phyloP scores from a whole-genome alignment of 2,113 vertebrate species.

The Channa maculata region DNA sequence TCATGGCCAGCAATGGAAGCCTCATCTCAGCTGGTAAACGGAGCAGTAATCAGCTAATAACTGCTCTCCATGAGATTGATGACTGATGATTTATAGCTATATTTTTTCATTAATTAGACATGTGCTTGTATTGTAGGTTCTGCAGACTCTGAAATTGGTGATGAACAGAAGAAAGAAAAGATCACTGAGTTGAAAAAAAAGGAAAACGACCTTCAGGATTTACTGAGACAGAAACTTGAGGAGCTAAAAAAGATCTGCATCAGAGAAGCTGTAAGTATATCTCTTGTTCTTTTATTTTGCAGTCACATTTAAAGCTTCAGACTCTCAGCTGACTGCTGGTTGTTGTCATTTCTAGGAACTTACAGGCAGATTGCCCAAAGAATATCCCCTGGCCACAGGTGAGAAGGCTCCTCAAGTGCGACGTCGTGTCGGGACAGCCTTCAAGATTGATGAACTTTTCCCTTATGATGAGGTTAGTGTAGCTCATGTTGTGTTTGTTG shows the following conservation, averaged over 20 bases:
- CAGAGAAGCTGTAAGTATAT: constrained; percentile 93
- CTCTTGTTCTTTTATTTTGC: not conserved
- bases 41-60: constrained; percentile 21
- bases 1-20: constrained; percentile 97
- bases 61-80: constrained; percentile 6
- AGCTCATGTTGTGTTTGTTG: constrained; percentile 2
- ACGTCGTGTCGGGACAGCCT: constrained; percentile 89
- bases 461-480: constrained; percentile 87
- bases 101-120: constrained; percentile 19
- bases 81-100: constrained; percentile 35
- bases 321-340: constrained; percentile 14
- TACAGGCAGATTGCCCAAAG: constrained; percentile 92
- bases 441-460: constrained; percentile 92
- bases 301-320: not conserved
- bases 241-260: constrained; percentile 95
- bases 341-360: constrained; percentile 85
- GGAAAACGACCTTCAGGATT: constrained; percentile 90
- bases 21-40: constrained; percentile 92
- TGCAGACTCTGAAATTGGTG: constrained; percentile 91
- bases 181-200: constrained; percentile 92
- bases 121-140: constrained; percentile 84
- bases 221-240: constrained; percentile 88
- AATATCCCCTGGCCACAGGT: constrained; percentile 91
- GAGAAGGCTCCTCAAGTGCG: constrained; percentile 90
- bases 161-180: constrained; percentile 96